These are phyloP conservation scores for Platycercus adscitus DNA, from an alignment of 2,113 vertebrate species.

Conservation along the genomic window DNA sequence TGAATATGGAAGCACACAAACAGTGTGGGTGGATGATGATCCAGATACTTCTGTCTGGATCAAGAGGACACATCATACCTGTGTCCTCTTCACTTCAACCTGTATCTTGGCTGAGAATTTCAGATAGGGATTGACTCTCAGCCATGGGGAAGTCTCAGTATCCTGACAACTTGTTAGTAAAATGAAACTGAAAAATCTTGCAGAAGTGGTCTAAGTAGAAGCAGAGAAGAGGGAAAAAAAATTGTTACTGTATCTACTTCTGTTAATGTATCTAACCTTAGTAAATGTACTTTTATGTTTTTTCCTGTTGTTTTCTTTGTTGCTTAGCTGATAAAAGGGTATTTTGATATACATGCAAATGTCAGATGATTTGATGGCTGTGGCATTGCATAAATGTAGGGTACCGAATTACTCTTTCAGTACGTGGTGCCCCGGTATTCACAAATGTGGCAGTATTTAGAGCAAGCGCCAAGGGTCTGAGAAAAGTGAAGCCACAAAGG, in stretches of 20 bases:
- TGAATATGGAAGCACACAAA: background rate
- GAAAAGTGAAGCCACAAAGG: background rate
- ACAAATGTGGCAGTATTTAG: background rate
- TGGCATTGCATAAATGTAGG: background rate
- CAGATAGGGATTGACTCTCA: background rate
- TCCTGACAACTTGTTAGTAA: background rate
- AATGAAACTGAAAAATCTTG: background rate
- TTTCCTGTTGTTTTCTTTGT: background rate
- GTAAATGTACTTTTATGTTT: background rate
- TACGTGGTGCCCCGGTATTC: background rate
- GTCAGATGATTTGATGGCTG: accelerated
- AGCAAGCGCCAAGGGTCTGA: background rate
- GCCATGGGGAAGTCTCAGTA: background rate
- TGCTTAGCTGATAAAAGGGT: background rate
- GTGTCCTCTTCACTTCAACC: background rate
- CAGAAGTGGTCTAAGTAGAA: background rate
- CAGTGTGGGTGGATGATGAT: background rate
- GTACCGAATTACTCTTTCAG: background rate
- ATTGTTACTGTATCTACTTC: background rate
- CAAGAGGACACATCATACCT: background rate
- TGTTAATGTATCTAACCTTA: background rate
- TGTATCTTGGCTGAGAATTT: background rate
- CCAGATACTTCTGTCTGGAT: background rate
- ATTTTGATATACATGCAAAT: background rate
- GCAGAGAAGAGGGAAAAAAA: background rate